Base-by-base conservation (phyloP, 2,888 invertebrate genomes). In the Antitype chi region DNA sequence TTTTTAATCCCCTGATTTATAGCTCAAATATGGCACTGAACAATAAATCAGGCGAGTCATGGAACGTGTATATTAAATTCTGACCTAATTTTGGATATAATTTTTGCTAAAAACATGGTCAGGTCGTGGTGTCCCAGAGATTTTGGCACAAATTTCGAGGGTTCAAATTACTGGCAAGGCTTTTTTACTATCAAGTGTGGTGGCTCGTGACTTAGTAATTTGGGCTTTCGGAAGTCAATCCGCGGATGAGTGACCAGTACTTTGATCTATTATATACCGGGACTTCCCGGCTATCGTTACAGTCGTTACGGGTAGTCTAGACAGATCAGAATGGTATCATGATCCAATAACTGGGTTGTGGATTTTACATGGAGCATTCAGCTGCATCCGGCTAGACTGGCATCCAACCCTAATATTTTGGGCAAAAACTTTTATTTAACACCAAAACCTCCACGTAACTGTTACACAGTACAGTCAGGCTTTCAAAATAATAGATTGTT, bases 1-100 rank as follows among this genome's bases (percentile, higher is more conserved):
- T 77, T 85, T 85, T 82, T 80, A 85, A 85, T 81, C 57, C 81
- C 15, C 47, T 83, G 76, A 85, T 85, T 85, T 85, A 85, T 85
- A 25, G 60, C 28, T 62, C 32, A 57, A 83, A 78, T 81, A 80
- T 85, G 85, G 80, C 71, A 66, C 52, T 74, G 49, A 1, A 63
- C 20, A 43, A 80, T 85, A 83, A 83, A 85, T 85, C 85, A 81
- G 49, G 23, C 25, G 6, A 66, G 59, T 59, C 70, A 73, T 77
- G 76, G 64, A 69, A 71, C 70, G 68, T 76, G 78, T 81, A 73
- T 75, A 85, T 84, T 85, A 85, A 85, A 83, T 83, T 75, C 53
- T 83, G 85, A 85, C 76, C 78, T 83, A 78, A 85, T 81, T 85
- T 64, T 60, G 32, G 20, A 28, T 59, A 49, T 62, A 57, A 59